These are phyloP conservation scores for Physeter macrocephalus DNA, from an alignment of 2,113 vertebrate species.

Conservation along the genomic window DNA sequence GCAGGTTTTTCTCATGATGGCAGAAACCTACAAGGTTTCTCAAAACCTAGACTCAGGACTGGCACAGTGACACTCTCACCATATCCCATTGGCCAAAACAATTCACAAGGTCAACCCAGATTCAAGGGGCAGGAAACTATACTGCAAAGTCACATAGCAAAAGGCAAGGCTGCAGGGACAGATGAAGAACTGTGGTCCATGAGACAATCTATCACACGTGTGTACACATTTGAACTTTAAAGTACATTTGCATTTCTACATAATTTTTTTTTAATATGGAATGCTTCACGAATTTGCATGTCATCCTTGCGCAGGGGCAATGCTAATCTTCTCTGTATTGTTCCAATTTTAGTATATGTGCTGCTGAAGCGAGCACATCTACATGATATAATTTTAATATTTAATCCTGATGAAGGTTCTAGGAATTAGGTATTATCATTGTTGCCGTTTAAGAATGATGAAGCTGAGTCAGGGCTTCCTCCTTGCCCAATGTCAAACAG, in stretches of 20 bases:
- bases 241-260: neutral
- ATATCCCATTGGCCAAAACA: neutral
- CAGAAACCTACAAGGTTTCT: neutral
- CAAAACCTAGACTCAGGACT: neutral
- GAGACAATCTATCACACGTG: neutral
- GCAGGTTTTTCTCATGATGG: neutral
- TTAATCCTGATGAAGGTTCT: neutral
- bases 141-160: neutral
- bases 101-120: neutral
- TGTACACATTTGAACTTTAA: neutral
- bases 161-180: neutral
- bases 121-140: neutral
- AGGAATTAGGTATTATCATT: neutral
- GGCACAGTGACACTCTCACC: neutral
- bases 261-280: neutral
- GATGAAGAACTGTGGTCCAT: neutral
- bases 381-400: neutral
- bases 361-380: no score
- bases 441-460: neutral
- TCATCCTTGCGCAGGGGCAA: no score
- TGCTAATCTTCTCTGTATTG: no score
- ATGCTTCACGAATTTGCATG: no score
- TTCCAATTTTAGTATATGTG: no score
- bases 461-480: neutral
- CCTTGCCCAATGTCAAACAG: neutral